phyloP scores from a whole-genome alignment of 1,140 invertebrate species.

The Drosophila navojoa region DNA sequence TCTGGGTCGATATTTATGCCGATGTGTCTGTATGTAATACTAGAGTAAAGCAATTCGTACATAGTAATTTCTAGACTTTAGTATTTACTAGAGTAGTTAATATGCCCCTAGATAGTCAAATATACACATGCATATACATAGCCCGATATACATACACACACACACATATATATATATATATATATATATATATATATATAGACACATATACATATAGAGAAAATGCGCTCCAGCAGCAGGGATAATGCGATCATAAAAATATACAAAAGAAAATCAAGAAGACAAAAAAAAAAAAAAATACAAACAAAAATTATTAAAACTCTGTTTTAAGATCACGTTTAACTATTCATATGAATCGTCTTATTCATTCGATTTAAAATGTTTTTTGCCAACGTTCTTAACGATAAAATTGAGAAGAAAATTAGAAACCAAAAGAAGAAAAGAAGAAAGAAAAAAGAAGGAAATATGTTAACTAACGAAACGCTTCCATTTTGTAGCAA shows the following conservation, averaged over 20 bases:
- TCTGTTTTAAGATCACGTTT: constrained; percentile 33
- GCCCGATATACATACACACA: constrained; percentile 19
- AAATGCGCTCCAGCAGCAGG: neutral
- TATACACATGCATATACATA: constrained; percentile 34
- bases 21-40: constrained; percentile 18
- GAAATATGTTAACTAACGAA: constrained; percentile 25
- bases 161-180: neutral
- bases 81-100: constrained; percentile 32
- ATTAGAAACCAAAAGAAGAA: constrained; percentile 16
- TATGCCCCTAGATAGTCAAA: constrained; percentile 49
- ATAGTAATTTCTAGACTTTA: constrained; percentile 30
- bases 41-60: constrained; percentile 32
- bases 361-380: constrained; percentile 39
- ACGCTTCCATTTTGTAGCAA: constrained; percentile 76
- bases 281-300: neutral
- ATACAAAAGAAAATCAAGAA: neutral
- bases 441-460: constrained; percentile 12
- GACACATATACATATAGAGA: neutral
- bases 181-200: too few relatives aligned
- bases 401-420: constrained; percentile 10
- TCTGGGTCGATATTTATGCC: constrained; percentile 14
- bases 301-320: neutral
- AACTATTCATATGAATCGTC: constrained; percentile 45
- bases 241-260: neutral
- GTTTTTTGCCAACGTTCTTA: constrained; percentile 56